Base-by-base conservation (phyloP, 2,113 vertebrate genomes). In the Redunca redunca region DNA sequence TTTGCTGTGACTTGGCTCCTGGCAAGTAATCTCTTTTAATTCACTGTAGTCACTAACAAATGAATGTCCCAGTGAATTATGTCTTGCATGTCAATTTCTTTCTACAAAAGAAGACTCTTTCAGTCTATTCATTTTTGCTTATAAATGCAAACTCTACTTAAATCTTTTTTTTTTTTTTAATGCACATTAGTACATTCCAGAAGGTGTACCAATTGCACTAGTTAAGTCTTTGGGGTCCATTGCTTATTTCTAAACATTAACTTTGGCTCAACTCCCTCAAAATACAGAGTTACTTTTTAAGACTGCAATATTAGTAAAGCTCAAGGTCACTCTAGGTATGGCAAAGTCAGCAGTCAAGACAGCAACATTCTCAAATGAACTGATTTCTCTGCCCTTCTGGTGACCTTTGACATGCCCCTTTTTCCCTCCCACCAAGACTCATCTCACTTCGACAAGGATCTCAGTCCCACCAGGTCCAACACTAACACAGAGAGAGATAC, bases 211-310 rank as follows among this genome's bases (percentile, higher is more conserved):
- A 86, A 48, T 90, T 82, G 77, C 23, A 87, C 7, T 60, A 52
- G 33, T 53, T 95, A 58, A 78, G 25, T 83, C 55, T 96, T 83
- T 94, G 4, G 5, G 19, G 30, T 81, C 25, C 71, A 95, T 33
- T 81, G n/a, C 78, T 36, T 4, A 28, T 88, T 96, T 96, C 78
- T 23, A 92, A 94, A 92, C 55, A 85, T 94, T 89, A 93, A 90
- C 43, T 86, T 95, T 95, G 2, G 0, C 36, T 50, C 12, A 95
- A 89, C 60, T 95, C 46, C 60, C 23, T 97, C 48, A 28, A 89
- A 97, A 52, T 28, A 77, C 15, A 92, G 46, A 92, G 36, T 88
- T 71, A 85, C 43, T 89, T 89, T 95, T 93, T 71, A 88, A 77
- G 52, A 93, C n/a, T 88, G 43, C 28, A 60, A 43, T 12, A 40